Conservation (phyloP, 2,888 invertebrate genomes). For the Homarus gammarus region DNA sequence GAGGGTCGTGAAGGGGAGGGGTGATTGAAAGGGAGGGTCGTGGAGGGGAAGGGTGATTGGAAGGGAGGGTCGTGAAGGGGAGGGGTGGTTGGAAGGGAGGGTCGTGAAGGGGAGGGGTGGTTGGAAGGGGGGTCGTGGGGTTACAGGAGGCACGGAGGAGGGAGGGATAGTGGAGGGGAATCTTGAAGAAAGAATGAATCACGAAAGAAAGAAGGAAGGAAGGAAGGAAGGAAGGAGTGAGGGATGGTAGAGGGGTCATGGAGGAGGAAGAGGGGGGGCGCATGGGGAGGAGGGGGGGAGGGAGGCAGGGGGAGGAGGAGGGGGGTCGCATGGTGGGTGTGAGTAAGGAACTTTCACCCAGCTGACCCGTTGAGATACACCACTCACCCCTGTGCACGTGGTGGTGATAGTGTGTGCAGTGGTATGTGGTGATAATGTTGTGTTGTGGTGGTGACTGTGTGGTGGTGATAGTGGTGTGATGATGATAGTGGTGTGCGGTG, state of each 20-base stretch:
- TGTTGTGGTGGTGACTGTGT: too few species aligned
- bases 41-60: background rate
- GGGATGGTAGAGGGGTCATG: too few species aligned
- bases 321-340: too few species aligned
- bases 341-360: too few species aligned
- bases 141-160: background rate
- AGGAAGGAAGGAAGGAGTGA: background rate
- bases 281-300: conserved; percentile 35
- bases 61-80: background rate
- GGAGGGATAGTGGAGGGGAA: background rate
- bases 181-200: background rate
- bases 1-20: background rate
- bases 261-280: conserved; percentile 46
- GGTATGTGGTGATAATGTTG: too few species aligned
- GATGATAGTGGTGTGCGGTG: too few species aligned
- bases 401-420: too few species aligned
- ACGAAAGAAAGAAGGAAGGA: background rate
- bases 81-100: too few species aligned
- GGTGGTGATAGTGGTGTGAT: too few species aligned
- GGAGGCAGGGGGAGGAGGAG: conserved; percentile 40
- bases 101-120: background rate
- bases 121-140: background rate
- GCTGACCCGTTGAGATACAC: too few species aligned
- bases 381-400: too few species aligned
- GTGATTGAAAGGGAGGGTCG: too few species aligned